These are phyloP conservation scores for Sinocyclocheilus grahami DNA, from an alignment of 2,113 vertebrate species.

Conservation along the genomic window DNA sequence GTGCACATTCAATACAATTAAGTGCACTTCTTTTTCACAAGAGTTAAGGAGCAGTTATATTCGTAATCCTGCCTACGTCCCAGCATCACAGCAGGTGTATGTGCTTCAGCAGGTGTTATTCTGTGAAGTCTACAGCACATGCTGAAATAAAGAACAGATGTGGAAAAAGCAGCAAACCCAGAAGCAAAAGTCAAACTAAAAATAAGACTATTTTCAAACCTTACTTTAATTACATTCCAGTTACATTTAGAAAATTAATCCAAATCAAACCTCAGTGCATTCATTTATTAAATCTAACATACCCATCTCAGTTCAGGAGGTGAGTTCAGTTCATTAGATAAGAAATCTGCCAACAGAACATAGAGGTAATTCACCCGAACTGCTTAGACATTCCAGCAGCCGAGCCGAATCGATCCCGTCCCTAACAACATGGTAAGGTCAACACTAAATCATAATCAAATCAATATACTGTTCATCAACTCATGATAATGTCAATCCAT, in stretches of 20 bases:
- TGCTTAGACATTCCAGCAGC: neutral
- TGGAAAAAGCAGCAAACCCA: conserved; percentile 61
- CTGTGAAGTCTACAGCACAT: conserved; percentile 20
- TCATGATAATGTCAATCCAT: conserved; percentile 64
- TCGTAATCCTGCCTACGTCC: neutral
- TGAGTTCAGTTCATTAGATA: neutral
- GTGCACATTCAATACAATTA: neutral
- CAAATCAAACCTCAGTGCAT: conserved; percentile 46
- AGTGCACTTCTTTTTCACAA: neutral
- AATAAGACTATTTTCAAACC: conserved; percentile 53
- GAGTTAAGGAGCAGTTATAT: neutral
- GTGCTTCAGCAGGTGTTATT: conserved; percentile 21
- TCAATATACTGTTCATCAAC: conserved; percentile 36
- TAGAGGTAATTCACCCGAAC: neutral
- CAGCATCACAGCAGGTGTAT: conserved; percentile 30
- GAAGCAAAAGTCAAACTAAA: conserved; percentile 64
- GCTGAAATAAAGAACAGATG: conserved; percentile 48
- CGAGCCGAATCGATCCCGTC: neutral
- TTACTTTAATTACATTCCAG: conserved; percentile 33
- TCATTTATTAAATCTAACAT: conserved; percentile 21
- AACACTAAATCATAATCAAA: conserved; percentile 18
- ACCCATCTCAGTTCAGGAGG: neutral
- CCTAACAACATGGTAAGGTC: neutral
- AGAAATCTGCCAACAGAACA: conserved; percentile 20
- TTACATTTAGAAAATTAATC: conserved; percentile 53